Evolutionary conservation across 30 jellyfish, hydroid and myxozoan species (phyloP).

Genomic region (Aurelia sp.): DNA sequence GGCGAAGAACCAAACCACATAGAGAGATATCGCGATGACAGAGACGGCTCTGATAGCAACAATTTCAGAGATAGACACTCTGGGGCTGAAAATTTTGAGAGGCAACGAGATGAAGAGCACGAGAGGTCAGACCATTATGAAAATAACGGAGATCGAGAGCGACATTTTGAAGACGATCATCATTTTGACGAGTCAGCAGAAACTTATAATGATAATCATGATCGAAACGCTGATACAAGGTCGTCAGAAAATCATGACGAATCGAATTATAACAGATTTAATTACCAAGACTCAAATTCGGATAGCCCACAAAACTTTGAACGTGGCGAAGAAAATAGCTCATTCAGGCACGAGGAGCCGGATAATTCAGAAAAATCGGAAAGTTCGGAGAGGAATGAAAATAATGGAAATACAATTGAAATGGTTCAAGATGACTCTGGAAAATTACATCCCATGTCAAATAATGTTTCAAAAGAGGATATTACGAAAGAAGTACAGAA

Average conservation of each 20-base stretch:
- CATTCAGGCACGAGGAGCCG: slow-evolving; percentile 4
- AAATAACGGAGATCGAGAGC: not conserved
- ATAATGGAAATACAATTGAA: slow-evolving; percentile 62
- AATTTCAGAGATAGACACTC: no score
- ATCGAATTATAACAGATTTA: slow-evolving; percentile 1
- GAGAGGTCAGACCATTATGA: not conserved
- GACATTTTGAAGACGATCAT: slow-evolving; percentile 3
- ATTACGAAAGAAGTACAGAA: slow-evolving; percentile 40
- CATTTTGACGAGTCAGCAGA: slow-evolving; percentile 3
- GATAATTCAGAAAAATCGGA: slow-evolving; percentile 4
- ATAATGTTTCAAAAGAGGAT: slow-evolving; percentile 35
- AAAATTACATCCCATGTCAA: slow-evolving; percentile 48
- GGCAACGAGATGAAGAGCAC: not conserved
- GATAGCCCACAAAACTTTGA: no score
- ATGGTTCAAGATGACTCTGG: slow-evolving; percentile 82
- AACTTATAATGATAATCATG: slow-evolving; percentile 4
- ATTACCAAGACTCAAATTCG: no score
- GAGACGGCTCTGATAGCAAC: not conserved
- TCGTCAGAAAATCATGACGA: slow-evolving; percentile 28
- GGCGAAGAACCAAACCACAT: no score
- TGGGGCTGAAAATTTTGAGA: not conserved
- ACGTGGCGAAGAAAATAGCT: no score
- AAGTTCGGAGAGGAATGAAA: not conserved
- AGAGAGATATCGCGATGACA: not conserved
- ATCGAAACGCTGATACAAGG: slow-evolving; percentile 23